phyloP scores from a whole-genome alignment of 2,797 vertebrate genomes.

The Bradypus variegatus region DNA sequence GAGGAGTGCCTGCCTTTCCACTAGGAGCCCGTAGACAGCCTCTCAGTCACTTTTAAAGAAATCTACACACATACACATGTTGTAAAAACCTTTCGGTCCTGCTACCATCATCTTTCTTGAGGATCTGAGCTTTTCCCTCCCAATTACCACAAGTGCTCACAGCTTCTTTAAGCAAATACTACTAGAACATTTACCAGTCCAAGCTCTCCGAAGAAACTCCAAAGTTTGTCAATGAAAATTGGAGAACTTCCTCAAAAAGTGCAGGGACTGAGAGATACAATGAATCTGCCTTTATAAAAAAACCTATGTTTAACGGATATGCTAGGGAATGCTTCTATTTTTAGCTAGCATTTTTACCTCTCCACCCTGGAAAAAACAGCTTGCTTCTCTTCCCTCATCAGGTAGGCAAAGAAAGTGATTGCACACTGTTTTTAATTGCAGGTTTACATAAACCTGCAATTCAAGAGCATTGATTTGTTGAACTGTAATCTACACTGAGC shows the following conservation, averaged over 20 bases:
- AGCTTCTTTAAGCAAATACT: not conserved
- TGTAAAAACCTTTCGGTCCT: not conserved
- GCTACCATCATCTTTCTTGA: not conserved
- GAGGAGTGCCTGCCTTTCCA: not conserved
- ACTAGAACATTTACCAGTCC: not conserved
- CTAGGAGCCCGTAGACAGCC: no score
- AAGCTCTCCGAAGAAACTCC: not conserved
- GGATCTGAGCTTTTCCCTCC: not conserved
- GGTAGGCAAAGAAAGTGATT: slow-evolving; percentile 27
- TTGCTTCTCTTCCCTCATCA: slow-evolving; percentile 16
- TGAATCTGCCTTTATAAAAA: not conserved
- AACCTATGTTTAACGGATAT: not conserved
- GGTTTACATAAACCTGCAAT: slow-evolving; percentile 3
- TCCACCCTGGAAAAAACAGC: slow-evolving; percentile 1
- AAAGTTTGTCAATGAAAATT: not conserved
- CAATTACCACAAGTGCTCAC: not conserved
- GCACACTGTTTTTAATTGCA: slow-evolving; percentile 23
- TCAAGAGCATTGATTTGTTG: slow-evolving; percentile 24
- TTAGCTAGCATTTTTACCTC: slow-evolving; percentile 14
- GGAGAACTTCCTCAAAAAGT: not conserved
- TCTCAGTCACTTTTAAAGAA: not conserved
- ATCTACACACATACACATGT: no score
- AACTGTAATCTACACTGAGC: not conserved
- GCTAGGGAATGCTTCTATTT: not conserved
- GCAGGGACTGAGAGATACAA: not conserved